These are phyloP conservation scores for Drosophila bocki DNA, from an alignment of 1,140 invertebrate genomes.

Conservation along the genomic window DNA sequence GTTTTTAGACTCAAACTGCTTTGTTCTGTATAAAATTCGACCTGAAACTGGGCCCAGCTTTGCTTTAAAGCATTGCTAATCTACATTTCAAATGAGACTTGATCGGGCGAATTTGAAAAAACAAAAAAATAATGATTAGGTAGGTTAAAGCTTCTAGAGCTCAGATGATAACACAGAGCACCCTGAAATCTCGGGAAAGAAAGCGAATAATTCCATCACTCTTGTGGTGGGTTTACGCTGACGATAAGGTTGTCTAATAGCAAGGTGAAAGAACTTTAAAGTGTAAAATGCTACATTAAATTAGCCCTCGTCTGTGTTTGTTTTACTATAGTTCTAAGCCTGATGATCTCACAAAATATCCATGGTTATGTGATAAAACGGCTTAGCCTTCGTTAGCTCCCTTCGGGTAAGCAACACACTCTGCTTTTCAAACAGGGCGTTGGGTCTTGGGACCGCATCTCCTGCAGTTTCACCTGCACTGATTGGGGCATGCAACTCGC, in stretches of 20 bases:
- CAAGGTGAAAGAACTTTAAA: not conserved
- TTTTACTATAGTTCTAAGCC: not conserved
- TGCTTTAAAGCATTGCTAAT: not conserved
- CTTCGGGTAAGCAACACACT: not conserved
- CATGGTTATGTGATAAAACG: not conserved
- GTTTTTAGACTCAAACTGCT: not conserved
- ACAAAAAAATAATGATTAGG: not conserved
- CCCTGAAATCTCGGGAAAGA: not conserved
- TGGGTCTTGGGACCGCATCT: constrained; percentile 5
- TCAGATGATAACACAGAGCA: not conserved
- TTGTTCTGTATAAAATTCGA: not conserved
- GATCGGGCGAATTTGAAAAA: not conserved
- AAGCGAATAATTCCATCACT: not conserved
- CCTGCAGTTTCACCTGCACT: constrained; percentile 16
- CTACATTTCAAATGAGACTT: not conserved
- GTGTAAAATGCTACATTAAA: not conserved
- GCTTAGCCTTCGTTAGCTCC: not conserved
- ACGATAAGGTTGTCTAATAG: not conserved
- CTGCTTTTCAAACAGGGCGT: not conserved
- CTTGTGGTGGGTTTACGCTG: not conserved
- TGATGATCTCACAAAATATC: not conserved
- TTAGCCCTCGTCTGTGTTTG: not conserved
- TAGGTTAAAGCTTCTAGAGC: not conserved
- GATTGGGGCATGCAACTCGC: constrained; percentile 18
- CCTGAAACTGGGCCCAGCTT: no score